phyloP scores from a whole-genome alignment of 2,888 invertebrate genomes.

The Heliconius hortense region DNA sequence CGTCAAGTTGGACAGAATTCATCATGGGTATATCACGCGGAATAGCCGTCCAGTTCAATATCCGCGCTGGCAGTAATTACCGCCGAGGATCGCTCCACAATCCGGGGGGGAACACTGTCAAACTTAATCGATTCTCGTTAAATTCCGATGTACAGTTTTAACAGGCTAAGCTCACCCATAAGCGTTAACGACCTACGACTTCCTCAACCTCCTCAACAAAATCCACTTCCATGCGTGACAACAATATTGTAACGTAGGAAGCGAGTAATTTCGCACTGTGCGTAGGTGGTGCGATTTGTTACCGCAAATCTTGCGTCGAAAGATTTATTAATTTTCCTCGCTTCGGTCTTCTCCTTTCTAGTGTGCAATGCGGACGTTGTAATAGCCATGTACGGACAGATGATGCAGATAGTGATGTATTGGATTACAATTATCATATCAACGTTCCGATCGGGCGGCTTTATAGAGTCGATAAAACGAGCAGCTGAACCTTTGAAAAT shows the following conservation, averaged over 20 bases:
- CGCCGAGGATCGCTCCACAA: constrained; percentile 63
- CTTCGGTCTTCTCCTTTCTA: constrained; percentile 43
- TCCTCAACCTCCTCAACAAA: constrained; percentile 39
- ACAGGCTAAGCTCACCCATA: constrained; percentile 48
- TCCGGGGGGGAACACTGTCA: constrained; percentile 68
- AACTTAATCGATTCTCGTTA: constrained; percentile 75
- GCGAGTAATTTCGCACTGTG: constrained; percentile 47
- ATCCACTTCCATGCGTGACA: constrained; percentile 34
- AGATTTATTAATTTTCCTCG: constrained; percentile 51
- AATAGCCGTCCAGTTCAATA: constrained; percentile 55
- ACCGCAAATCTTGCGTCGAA: constrained; percentile 40
- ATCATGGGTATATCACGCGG: constrained; percentile 70
- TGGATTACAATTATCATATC: constrained; percentile 77
- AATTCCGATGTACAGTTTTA: constrained; percentile 55
- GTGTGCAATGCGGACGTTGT: constrained; percentile 37
- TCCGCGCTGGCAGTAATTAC: constrained; percentile 63
- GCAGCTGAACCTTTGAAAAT: constrained; percentile 67
- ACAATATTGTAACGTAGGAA: constrained; percentile 38
- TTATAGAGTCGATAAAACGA: constrained; percentile 67
- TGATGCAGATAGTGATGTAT: constrained; percentile 64
- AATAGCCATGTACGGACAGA: constrained; percentile 56
- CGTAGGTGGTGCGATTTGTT: constrained; percentile 55
- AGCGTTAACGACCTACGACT: constrained; percentile 39
- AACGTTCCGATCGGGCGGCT: constrained; percentile 64
- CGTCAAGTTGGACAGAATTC: constrained; percentile 72